These are phyloP conservation scores for Macrosoma leucophasiata DNA, from an alignment of 2,888 invertebrate genomes.

Conservation along the genomic window DNA sequence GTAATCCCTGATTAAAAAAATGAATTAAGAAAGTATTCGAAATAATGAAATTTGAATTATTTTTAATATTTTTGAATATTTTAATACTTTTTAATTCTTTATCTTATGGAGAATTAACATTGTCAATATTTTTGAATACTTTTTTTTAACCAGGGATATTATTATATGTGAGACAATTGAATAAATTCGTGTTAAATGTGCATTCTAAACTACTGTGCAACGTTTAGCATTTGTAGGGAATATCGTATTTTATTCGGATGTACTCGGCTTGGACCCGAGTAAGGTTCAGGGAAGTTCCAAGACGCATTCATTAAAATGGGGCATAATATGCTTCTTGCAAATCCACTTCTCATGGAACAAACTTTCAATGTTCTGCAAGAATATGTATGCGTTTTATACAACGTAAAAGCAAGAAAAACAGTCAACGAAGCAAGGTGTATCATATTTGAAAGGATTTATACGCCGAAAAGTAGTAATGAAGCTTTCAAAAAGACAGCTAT, in stretches of 20 bases:
- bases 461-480: constrained; percentile 23
- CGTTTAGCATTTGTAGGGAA: no score
- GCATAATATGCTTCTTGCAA: constrained; percentile 11
- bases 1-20: constrained; percentile 4
- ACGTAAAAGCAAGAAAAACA: constrained; percentile 20
- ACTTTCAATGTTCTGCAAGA: constrained; percentile 24
- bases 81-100: no score
- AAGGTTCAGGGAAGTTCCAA: constrained; percentile 18
- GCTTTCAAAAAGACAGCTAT: constrained; percentile 19
- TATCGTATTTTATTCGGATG: no score
- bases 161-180: no score
- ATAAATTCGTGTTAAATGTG: no score
- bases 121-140: no score
- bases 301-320: constrained; percentile 20
- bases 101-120: no score
- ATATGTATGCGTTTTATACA: constrained; percentile 20
- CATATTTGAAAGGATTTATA: constrained; percentile 24
- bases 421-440: constrained; percentile 23
- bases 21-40: constrained; percentile 17
- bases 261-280: no score
- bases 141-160: no score
- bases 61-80: no score
- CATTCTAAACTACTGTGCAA: no score
- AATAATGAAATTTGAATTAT: no score
- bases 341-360: constrained; percentile 19